phyloP scores from a whole-genome alignment of 1,140 invertebrate genomes.

The Aphaenogaster rudis region DNA sequence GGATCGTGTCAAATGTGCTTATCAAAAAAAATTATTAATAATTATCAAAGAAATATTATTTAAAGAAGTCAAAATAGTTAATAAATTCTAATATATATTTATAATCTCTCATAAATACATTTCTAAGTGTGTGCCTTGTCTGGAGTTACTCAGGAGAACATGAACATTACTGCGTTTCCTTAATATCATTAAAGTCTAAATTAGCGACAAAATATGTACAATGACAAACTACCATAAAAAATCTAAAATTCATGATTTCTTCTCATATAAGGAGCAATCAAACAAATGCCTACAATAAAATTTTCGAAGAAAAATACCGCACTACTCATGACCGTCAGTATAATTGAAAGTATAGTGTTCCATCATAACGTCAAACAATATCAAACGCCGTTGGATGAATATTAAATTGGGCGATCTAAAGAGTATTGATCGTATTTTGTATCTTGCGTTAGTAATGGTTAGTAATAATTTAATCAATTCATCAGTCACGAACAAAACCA shows the following conservation, averaged over 20 bases:
- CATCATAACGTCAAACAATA: neutral
- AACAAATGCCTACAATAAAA: neutral
- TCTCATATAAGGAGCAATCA: neutral
- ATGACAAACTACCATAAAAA: neutral
- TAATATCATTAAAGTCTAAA: neutral
- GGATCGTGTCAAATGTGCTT: neutral
- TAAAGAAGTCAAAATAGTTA: neutral
- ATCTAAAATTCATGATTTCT: neutral
- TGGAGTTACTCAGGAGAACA: neutral
- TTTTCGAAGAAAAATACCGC: neutral
- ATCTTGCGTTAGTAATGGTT: neutral
- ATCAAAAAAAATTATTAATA: neutral
- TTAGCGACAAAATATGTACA: neutral
- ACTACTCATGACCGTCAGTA: neutral
- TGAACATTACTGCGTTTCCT: conserved; percentile 15
- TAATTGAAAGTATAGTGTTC: neutral
- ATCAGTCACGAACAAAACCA: neutral
- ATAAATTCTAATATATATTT: conserved; percentile 26
- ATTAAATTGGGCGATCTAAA: conserved; percentile 3
- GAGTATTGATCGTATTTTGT: conserved; percentile 4
- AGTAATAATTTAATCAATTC: conserved; percentile 23
- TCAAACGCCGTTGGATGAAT: neutral
- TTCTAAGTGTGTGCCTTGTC: neutral
- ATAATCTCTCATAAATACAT: conserved; percentile 17
- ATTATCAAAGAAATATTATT: neutral